These are phyloP conservation scores for Campoletis sonorensis DNA, from an alignment of 1,140 invertebrate genomes.

Conservation along the genomic window DNA sequence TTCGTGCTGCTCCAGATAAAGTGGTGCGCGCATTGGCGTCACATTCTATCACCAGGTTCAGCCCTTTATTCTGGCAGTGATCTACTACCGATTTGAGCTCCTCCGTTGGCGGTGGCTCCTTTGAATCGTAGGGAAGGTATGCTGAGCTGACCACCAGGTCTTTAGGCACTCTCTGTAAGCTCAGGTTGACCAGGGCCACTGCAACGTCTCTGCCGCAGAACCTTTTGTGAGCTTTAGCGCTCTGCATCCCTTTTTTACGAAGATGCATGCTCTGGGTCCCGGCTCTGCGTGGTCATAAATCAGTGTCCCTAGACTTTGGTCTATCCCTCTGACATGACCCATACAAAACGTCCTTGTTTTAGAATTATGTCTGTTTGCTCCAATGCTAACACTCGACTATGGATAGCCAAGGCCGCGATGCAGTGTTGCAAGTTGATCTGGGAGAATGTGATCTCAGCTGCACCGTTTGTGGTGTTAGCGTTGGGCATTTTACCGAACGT, in stretches of 20 bases:
- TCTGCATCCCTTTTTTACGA: not conserved
- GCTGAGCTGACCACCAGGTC: constrained; percentile 15
- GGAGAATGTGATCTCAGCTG: no score
- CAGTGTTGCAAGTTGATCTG: no score
- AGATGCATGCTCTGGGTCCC: not conserved
- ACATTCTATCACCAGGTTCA: not conserved
- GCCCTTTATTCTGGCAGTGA: not conserved
- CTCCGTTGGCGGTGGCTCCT: constrained; percentile 21
- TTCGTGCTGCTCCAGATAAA: constrained; percentile 9
- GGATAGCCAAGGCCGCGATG: not conserved
- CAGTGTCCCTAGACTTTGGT: not conserved
- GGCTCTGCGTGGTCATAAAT: constrained; percentile 6
- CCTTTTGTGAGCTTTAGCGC: constrained; percentile 12
- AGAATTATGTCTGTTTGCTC: not conserved
- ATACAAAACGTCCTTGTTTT: not conserved
- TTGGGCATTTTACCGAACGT: no score
- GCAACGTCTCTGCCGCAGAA: constrained; percentile 24
- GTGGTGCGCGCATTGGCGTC: constrained; percentile 21
- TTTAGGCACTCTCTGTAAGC: not conserved
- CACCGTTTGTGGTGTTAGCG: no score
- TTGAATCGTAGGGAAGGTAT: constrained; percentile 36
- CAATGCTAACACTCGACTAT: not conserved
- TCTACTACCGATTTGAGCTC: constrained; percentile 23
- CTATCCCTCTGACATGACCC: not conserved
- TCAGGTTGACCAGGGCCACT: not conserved